Evolutionary conservation across 1,140 invertebrate species (phyloP).

Genomic region (Drosophila azteca): DNA sequence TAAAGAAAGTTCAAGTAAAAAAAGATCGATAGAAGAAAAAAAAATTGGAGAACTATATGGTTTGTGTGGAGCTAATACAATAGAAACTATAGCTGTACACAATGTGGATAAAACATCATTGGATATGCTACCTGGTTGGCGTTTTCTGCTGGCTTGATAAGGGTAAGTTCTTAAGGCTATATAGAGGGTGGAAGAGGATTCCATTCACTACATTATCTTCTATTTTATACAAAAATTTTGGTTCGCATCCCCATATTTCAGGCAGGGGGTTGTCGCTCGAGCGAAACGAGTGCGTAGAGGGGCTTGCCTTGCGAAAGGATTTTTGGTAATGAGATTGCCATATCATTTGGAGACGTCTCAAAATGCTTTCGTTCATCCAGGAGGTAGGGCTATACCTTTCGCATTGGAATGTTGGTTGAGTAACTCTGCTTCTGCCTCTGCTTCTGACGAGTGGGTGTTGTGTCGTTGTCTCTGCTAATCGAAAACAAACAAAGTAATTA

Average conservation of each 20-base stretch:
- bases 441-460: not conserved
- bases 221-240: no score
- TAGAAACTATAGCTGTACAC: constrained; percentile 18
- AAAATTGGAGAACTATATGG: not conserved
- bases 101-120: constrained; percentile 62
- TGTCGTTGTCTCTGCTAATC: constrained; percentile 35
- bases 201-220: not conserved
- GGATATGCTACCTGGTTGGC: constrained; percentile 41
- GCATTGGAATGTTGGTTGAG: constrained; percentile 9
- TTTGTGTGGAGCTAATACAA: constrained; percentile 8
- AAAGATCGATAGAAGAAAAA: not conserved
- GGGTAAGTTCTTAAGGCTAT: constrained; percentile 40
- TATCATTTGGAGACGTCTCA: no score
- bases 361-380: no score
- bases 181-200: not conserved
- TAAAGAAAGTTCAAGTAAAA: constrained; percentile 21
- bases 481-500: constrained; percentile 78
- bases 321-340: no score
- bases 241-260: no score
- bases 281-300: no score
- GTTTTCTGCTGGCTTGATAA: constrained; percentile 38
- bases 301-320: no score
- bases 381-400: not conserved
- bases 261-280: no score
- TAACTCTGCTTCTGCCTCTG: constrained; percentile 6